Base-by-base conservation (phyloP, 2,113 vertebrate genomes). In the Oreamnos americanus region DNA sequence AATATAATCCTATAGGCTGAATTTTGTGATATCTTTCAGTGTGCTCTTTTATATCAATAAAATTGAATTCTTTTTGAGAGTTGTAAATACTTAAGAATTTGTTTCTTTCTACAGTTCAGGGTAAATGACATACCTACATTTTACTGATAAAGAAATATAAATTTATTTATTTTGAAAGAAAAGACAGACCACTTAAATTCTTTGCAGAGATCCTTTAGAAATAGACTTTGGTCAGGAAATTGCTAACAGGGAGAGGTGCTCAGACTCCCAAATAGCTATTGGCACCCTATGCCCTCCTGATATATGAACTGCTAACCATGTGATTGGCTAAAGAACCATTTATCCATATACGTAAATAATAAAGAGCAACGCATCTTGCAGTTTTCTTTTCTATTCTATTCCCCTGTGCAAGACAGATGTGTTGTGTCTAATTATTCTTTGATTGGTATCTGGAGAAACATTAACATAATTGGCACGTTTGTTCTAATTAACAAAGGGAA, bases 391-490 rank as follows among this genome's bases (percentile, higher is more conserved):
- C 84, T 97, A 95, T 95, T 97, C 82, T 4, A 16, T 67, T 98
- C 97, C 96, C 98, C 71, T 51, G 95, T 90, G 98, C 98, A 98
- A 99, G 98, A 98, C 99, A 99, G 99, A 99, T 99, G 99, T 98
- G 98, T 98, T 99, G 98, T 98, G 98, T 99, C 99, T 99, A 99
- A 99, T 99, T 99, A 99, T 99, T 96, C 92, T 19, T 99, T 99
- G 99, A 99, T 99, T 99, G 99, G 99, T 99, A 99, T 98, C 76
- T 55, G 99, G 99, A 99, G 99, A 99, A 99, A 98, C 98, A 98
- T 99, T 99, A 99, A 98, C 99, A 99, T 99, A 99, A 99, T 99
- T 99, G 99, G 99, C 99, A 99, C 99, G 99, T 99, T 99, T 99
- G 99, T 99, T 99, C 99, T 99, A 99, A 99, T 99, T 99, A 99